Evolutionary conservation across 2,888 invertebrate species (phyloP).

Genomic region (Dolomedes plantarius): DNA sequence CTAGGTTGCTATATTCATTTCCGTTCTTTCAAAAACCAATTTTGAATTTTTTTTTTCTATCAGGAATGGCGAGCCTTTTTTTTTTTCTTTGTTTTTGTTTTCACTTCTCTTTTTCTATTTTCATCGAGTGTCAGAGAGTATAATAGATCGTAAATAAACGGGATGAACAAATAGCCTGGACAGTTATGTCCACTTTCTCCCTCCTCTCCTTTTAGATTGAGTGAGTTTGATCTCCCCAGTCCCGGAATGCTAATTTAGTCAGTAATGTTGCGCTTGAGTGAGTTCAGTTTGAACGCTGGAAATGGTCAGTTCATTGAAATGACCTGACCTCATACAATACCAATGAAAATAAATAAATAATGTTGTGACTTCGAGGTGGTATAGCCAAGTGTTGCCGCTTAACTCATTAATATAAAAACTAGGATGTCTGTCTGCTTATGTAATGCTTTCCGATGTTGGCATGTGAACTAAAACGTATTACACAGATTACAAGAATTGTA

Average conservation of each 20-base stretch:
- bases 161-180: constrained; percentile 41
- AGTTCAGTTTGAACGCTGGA: background rate
- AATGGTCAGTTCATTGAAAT: background rate
- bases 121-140: constrained; percentile 36
- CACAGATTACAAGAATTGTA: too few species aligned
- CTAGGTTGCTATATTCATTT: constrained; percentile 27
- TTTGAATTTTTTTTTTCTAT: background rate
- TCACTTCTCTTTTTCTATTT: constrained; percentile 1
- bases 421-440: too few species aligned
- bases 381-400: too few species aligned
- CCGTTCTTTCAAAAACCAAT: constrained; percentile 34
- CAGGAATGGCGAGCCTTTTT: background rate
- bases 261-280: background rate
- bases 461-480: too few species aligned
- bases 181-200: constrained; percentile 56
- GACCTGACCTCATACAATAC: too few species aligned
- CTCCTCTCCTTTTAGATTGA: background rate
- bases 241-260: background rate
- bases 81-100: constrained; percentile 7
- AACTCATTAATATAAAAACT: too few species aligned
- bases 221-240: background rate
- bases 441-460: too few species aligned
- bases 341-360: too few species aligned
- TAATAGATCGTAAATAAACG: constrained; percentile 61
- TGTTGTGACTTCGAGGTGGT: too few species aligned